Evolutionary conservation across 2,797 vertebrate species (phyloP).

Genomic region (Urophycis tenuis): DNA sequence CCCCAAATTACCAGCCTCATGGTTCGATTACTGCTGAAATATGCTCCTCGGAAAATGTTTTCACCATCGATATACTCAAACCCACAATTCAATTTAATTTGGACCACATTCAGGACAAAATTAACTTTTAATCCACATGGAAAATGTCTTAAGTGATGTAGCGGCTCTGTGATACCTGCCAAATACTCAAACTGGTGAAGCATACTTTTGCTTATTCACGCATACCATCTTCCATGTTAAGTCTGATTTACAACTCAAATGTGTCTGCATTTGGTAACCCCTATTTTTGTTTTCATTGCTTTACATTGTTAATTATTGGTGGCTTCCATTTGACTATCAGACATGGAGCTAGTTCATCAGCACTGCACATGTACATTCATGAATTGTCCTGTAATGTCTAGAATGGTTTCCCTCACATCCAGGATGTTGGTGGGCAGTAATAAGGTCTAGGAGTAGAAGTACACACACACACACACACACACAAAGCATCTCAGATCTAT

Average conservation of each 20-base stretch:
- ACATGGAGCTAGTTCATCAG: not conserved
- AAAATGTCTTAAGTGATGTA: not conserved
- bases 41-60: not conserved
- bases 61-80: not conserved
- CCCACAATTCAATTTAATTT: not conserved
- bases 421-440: not conserved
- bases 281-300: not conserved
- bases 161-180: not conserved
- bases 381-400: not conserved
- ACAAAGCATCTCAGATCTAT: not conserved
- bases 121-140: not conserved
- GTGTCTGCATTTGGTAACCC: not conserved
- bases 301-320: not conserved
- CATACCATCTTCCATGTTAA: not conserved
- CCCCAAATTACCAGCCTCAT: not conserved
- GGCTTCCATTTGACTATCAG: not conserved
- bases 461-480: not conserved
- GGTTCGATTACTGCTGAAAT: not conserved
- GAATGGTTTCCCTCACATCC: not conserved
- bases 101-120: not conserved
- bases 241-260: not conserved
- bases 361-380: not conserved
- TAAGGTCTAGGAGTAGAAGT: not conserved
- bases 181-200: not conserved
- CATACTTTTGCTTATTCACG: not conserved